These are phyloP conservation scores for Leucophora obtusa DNA, from an alignment of 2,888 invertebrate genomes.

Conservation along the genomic window DNA sequence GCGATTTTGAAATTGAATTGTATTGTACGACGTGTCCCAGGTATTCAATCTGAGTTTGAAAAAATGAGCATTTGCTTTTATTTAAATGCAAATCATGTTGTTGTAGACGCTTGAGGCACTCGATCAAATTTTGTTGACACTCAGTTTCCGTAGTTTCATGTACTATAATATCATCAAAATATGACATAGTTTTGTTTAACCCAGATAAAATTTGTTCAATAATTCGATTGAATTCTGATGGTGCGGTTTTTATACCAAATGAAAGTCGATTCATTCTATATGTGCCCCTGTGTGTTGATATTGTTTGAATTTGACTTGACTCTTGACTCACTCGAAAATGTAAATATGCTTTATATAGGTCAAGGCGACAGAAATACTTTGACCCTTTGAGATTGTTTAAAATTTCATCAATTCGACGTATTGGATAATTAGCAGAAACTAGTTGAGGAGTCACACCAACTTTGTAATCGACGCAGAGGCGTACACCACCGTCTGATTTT, in stretches of 20 bases:
- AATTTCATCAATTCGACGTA: constrained; percentile 36
- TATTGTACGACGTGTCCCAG: too few relatives aligned
- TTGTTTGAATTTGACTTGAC: not conserved
- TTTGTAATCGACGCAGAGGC: too few relatives aligned
- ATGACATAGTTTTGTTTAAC: constrained; percentile 46
- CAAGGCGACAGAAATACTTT: not conserved
- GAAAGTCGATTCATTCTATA: constrained; percentile 22
- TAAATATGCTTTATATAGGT: constrained; percentile 39
- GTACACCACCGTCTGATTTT: too few relatives aligned
- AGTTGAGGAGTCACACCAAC: too few relatives aligned
- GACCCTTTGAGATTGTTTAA: constrained; percentile 26
- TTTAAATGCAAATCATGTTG: constrained; percentile 46
- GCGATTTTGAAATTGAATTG: constrained; percentile 45
- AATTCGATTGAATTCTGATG: constrained; percentile 48
- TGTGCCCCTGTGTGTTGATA: not conserved
- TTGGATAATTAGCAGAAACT: too few relatives aligned
- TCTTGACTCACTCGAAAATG: constrained; percentile 29
- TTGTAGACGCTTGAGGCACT: constrained; percentile 24
- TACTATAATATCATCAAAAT: constrained; percentile 24
- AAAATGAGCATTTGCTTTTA: constrained; percentile 10
- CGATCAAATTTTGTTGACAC: constrained; percentile 20
- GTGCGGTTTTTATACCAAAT: too few relatives aligned
- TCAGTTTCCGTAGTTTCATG: constrained; percentile 37
- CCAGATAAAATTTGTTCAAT: constrained; percentile 58
- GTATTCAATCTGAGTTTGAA: constrained; percentile 43